Percentiles rank a stretch among this genome's conserved stretches.
These are phyloP conservation scores for Sclerodermus sp. DNA, from an alignment of 2,888 invertebrate genomes.

Conservation along the genomic window DNA sequence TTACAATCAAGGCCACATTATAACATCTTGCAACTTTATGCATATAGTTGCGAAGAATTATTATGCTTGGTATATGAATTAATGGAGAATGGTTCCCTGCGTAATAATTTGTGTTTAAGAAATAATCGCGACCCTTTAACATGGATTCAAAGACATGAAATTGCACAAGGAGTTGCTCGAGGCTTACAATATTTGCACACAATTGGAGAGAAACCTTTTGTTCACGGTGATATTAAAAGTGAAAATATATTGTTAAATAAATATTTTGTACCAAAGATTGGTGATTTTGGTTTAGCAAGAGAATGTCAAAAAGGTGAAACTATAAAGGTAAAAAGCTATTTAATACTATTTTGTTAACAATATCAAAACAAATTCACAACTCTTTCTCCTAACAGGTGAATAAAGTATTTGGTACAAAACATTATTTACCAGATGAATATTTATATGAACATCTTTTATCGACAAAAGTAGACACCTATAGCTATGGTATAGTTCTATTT, in stretches of 20 bases:
- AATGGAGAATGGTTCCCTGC: slow-evolving; percentile 91
- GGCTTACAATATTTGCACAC: slow-evolving; percentile 91
- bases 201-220: slow-evolving; percentile 76
- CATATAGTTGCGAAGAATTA: too few species aligned
- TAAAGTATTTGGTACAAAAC: slow-evolving; percentile 87
- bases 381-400: slow-evolving; percentile 38
- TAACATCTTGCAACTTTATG: too few species aligned
- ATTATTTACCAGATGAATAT: slow-evolving; percentile 92
- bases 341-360: too few species aligned
- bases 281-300: slow-evolving; percentile 91
- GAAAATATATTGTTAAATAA: slow-evolving; percentile 92
- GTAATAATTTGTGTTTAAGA: slow-evolving; percentile 69
- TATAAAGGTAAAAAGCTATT: slow-evolving; percentile 56
- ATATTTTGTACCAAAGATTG: slow-evolving; percentile 86
- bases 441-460: slow-evolving; percentile 75
- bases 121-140: slow-evolving; percentile 65
- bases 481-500: slow-evolving; percentile 84
- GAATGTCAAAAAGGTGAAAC: slow-evolving; percentile 70
- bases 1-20: slow-evolving; percentile 84
- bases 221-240: slow-evolving; percentile 96
- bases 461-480: slow-evolving; percentile 90
- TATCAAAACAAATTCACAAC: background rate
- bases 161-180: slow-evolving; percentile 84
- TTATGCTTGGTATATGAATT: too few species aligned
- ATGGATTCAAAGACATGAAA: slow-evolving; percentile 77